Evolutionary conservation across 2,888 invertebrate species (phyloP).

Genomic region (Idaea biselata): DNA sequence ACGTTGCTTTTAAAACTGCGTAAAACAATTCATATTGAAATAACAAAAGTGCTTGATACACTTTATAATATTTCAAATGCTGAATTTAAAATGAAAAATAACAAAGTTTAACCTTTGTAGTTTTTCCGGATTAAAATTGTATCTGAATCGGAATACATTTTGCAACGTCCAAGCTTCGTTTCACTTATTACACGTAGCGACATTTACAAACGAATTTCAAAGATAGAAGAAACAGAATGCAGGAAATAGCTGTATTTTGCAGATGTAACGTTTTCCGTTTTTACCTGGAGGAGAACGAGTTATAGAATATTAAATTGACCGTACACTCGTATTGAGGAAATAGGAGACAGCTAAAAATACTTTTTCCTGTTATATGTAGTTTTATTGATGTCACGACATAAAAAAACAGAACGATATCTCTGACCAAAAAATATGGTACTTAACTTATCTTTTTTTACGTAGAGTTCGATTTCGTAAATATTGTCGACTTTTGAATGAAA

Average conservation of each 20-base stretch:
- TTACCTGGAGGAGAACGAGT: constrained; percentile 1
- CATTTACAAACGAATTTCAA: not conserved
- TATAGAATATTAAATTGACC: not conserved
- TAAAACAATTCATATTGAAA: not conserved
- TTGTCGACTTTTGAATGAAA: too few species aligned
- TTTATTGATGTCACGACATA: not conserved
- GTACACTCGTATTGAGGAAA: not conserved
- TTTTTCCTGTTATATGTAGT: not conserved
- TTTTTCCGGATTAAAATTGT: not conserved
- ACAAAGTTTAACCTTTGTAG: not conserved
- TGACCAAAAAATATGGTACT: too few species aligned
- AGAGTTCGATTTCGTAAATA: too few species aligned
- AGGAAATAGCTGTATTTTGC: not conserved
- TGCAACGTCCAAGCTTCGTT: not conserved
- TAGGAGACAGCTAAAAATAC: not conserved
- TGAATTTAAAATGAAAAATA: not conserved
- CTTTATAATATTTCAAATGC: not conserved
- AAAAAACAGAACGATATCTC: too few species aligned
- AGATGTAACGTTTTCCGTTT: not conserved
- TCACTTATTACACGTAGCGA: not conserved
- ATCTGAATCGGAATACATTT: not conserved
- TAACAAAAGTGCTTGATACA: not conserved
- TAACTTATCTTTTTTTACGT: too few species aligned
- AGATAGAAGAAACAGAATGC: not conserved
- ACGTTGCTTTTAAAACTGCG: not conserved